These are phyloP conservation scores for Podiceps cristatus DNA, from an alignment of 2,113 vertebrate species.

Conservation along the genomic window DNA sequence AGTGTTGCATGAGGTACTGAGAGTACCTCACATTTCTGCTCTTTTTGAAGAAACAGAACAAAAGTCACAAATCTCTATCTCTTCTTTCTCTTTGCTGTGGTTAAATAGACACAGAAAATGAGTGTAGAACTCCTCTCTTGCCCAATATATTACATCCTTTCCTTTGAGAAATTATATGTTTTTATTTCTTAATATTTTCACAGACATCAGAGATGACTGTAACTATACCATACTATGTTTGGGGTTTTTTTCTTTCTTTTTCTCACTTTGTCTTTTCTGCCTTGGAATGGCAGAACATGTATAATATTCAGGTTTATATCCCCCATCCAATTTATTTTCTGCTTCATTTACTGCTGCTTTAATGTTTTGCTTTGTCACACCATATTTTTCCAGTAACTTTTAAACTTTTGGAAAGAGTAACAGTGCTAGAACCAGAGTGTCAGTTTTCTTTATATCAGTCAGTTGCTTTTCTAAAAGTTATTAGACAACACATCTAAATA, in stretches of 20 bases:
- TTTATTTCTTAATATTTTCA: neutral
- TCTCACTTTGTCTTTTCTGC: neutral
- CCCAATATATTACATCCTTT: neutral
- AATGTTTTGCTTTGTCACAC: neutral
- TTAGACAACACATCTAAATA: neutral
- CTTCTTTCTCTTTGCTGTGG: neutral
- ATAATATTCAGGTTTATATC: neutral
- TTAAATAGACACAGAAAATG: neutral
- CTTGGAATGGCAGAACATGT: neutral
- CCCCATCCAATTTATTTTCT: neutral
- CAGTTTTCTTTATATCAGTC: neutral
- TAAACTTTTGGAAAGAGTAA: neutral
- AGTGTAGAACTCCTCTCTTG: neutral
- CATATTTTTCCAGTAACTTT: neutral
- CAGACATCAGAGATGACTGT: neutral
- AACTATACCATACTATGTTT: neutral
- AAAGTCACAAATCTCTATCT: neutral
- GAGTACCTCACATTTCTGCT: neutral
- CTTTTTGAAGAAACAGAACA: neutral
- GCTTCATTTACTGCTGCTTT: neutral
- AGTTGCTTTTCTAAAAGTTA: neutral
- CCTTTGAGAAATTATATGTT: neutral
- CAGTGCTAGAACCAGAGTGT: neutral
- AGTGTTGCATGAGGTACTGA: neutral
- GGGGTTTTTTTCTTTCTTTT: rapidly evolving